A percentile compares a stretch with the other conserved stretches of the same genome.
Evolutionary conservation across 2,888 invertebrate species (phyloP).

Genomic region (Tetragonisca angustula): DNA sequence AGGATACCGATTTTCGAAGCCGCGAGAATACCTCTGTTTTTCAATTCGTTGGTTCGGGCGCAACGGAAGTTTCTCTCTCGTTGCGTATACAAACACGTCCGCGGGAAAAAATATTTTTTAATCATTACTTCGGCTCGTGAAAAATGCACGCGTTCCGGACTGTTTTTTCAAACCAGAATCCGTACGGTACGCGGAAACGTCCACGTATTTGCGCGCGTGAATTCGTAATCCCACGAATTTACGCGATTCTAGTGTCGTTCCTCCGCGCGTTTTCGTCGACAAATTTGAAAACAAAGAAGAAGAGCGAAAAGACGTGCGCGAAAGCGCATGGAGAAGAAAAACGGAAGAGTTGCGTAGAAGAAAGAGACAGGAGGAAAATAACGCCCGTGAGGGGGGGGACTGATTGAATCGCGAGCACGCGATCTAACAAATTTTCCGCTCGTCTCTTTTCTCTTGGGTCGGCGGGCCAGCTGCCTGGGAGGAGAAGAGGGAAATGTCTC

Average conservation of each 20-base stretch:
- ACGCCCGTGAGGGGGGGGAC: no score
- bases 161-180: neutral
- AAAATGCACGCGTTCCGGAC: neutral
- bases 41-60: no score
- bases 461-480: neutral
- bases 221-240: neutral
- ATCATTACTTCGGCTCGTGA: neutral
- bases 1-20: no score
- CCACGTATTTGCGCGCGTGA: neutral
- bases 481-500: neutral
- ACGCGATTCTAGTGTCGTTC: no score
- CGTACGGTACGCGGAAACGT: neutral
- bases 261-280: no score
- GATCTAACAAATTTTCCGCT: constrained; percentile 14
- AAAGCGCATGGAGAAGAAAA: no score
- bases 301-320: no score
- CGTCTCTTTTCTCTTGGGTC: neutral
- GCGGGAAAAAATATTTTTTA: neutral
- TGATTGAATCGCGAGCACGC: neutral
- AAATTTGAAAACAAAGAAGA: neutral
- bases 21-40: no score
- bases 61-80: no score
- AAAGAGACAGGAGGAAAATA: no score
- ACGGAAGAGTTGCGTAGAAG: no score
- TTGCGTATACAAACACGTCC: neutral